A percentile compares a stretch with the other conserved stretches of the same genome.
These are phyloP conservation scores for rat (Rattus norvegicus) DNA, from an alignment of 2,113 vertebrate genomes.

Conservation along the genomic window GRCr8 NC_086023.1:123735501-123736000, in stretches of 20 bases:
- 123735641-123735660: conserved; percentile 65
- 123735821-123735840: conserved; percentile 64
- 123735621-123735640: not conserved
- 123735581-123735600: conserved; percentile 36
- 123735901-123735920: conserved; percentile 33
- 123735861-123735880: conserved; percentile 64
- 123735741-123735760: conserved; percentile 52
- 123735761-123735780: conserved; percentile 39
- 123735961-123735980: not conserved
- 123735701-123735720: conserved; percentile 67
- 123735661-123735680: not conserved
- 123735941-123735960: not conserved
- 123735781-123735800: conserved; percentile 41
- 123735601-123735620: not conserved
- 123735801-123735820: conserved; percentile 55
- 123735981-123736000: not conserved
- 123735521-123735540: not conserved
- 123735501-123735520: not conserved
- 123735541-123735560: conserved; percentile 34
- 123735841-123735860: conserved; percentile 47
- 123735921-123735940: conserved; percentile 32
- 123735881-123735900: conserved; percentile 44
- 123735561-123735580: not conserved
- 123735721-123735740: conserved; percentile 73
- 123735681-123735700: conserved; percentile 18